These are phyloP conservation scores for Gouania willdenowi DNA, from an alignment of 2,797 vertebrate genomes.

Conservation along the genomic window DNA sequence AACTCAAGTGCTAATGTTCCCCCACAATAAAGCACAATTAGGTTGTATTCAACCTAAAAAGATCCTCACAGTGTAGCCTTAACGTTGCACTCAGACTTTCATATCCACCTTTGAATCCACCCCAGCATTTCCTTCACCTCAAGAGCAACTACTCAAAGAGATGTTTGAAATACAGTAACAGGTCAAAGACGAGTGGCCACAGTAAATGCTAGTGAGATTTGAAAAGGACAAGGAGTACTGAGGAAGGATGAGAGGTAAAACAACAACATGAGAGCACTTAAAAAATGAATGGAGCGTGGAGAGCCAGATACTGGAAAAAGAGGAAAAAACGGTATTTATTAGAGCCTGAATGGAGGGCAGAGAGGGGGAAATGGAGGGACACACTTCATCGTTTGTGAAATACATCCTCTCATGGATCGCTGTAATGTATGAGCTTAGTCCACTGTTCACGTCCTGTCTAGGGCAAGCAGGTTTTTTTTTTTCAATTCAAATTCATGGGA, in stretches of 20 bases:
- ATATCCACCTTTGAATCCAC: no score
- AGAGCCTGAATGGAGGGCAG: constrained; percentile 18
- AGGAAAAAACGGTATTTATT: constrained; percentile 11
- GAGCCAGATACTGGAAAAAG: constrained; percentile 17
- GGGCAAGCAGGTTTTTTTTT: no score
- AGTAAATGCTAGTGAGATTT: constrained; percentile 1
- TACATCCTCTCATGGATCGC: constrained; percentile 32
- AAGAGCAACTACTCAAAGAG: no score
- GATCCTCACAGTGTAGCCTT: no score
- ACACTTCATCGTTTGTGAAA: constrained; percentile 43
- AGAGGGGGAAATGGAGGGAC: constrained; percentile 47
- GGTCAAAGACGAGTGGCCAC: not conserved
- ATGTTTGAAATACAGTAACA: no score
- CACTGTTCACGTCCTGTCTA: no score
- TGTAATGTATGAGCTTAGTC: constrained; percentile 35
- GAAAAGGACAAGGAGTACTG: constrained; percentile 8
- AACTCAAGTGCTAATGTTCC: no score
- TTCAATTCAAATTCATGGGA: no score
- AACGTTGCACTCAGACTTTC: no score
- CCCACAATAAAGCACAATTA: no score
- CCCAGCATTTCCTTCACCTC: no score
- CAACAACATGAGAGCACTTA: constrained; percentile 13
- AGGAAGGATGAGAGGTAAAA: constrained; percentile 9
- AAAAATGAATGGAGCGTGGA: constrained; percentile 7
- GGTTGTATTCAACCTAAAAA: no score